phyloP scores from a whole-genome alignment of 1,140 invertebrate genomes.

The Vanessa atalanta region DNA sequence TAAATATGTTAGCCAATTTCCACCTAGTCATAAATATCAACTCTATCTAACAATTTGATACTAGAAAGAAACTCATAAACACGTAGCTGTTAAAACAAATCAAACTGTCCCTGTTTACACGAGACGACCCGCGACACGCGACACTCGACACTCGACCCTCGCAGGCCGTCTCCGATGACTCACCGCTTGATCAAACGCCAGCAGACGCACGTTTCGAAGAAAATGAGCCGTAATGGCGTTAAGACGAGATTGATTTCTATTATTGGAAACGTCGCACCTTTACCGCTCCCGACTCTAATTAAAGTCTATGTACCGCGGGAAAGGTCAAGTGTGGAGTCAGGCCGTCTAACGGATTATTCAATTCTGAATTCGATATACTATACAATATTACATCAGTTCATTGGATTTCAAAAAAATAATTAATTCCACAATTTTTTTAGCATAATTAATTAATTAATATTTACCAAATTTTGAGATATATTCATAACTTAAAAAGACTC shows the following conservation, averaged over 20 bases:
- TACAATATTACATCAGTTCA: too few species aligned
- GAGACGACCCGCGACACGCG: neutral
- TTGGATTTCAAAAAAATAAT: too few species aligned
- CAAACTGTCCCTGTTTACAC: conserved; percentile 15
- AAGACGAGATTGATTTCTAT: conserved; percentile 24
- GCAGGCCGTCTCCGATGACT: conserved; percentile 17
- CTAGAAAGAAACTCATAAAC: conserved; percentile 1
- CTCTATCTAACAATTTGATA: neutral
- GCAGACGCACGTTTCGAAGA: conserved; percentile 17
- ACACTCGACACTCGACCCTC: too few species aligned
- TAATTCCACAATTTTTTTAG: too few species aligned
- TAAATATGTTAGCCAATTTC: too few species aligned
- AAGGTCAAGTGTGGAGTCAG: conserved; percentile 10
- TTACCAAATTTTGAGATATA: too few species aligned
- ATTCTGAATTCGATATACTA: neutral
- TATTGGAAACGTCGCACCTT: conserved; percentile 25
- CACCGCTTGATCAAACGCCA: conserved; percentile 31
- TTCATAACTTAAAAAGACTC: too few species aligned
- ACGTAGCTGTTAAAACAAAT: neutral
- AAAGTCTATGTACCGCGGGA: neutral
- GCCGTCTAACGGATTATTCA: neutral
- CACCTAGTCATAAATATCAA: too few species aligned
- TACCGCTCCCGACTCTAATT: conserved; percentile 2
- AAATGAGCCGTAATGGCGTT: conserved; percentile 26
- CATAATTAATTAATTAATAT: too few species aligned